These are phyloP conservation scores for Synergus umbraculus DNA, from an alignment of 2,888 invertebrate genomes.

Conservation along the genomic window DNA sequence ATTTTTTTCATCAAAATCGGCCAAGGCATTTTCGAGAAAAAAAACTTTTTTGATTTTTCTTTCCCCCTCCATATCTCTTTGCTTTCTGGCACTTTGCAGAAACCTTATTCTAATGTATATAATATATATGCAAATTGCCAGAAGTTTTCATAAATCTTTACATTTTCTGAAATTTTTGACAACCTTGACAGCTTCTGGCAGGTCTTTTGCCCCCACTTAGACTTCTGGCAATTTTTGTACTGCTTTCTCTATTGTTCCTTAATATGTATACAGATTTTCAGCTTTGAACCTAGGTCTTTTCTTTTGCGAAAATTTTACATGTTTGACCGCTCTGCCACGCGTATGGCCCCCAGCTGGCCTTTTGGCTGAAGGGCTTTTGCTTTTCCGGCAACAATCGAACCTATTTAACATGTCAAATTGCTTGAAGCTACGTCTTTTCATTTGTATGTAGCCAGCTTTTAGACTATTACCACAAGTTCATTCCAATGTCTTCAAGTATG, in stretches of 20 bases:
- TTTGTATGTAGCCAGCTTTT: too few species aligned
- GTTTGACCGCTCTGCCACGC: slow-evolving; percentile 31
- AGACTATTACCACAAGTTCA: too few species aligned
- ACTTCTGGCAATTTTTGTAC: slow-evolving; percentile 39
- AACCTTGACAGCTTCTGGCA: slow-evolving; percentile 41
- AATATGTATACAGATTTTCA: too few species aligned
- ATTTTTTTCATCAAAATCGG: too few species aligned
- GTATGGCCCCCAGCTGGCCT: slow-evolving; percentile 6
- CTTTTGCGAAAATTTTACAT: slow-evolving; percentile 30
- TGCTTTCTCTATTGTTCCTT: slow-evolving; percentile 11
- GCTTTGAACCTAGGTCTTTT: slow-evolving; percentile 28
- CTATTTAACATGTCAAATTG: slow-evolving; percentile 17
- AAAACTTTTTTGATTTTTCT: too few species aligned
- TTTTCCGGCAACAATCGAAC: slow-evolving; percentile 28
- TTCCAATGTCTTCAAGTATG: too few species aligned
- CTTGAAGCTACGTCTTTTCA: slow-evolving; percentile 19
- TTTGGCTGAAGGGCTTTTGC: slow-evolving; percentile 27
- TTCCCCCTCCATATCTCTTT: not conserved
- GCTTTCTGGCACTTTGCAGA: not conserved
- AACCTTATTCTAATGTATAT: not conserved
- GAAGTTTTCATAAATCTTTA: slow-evolving; percentile 32
- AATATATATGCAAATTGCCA: slow-evolving; percentile 42
- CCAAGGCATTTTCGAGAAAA: too few species aligned
- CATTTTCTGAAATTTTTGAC: slow-evolving; percentile 38
- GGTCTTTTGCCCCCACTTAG: slow-evolving; percentile 29